Evolutionary conservation across 2,113 vertebrate species (phyloP).

Genomic region (Hoplias malabaricus): DNA sequence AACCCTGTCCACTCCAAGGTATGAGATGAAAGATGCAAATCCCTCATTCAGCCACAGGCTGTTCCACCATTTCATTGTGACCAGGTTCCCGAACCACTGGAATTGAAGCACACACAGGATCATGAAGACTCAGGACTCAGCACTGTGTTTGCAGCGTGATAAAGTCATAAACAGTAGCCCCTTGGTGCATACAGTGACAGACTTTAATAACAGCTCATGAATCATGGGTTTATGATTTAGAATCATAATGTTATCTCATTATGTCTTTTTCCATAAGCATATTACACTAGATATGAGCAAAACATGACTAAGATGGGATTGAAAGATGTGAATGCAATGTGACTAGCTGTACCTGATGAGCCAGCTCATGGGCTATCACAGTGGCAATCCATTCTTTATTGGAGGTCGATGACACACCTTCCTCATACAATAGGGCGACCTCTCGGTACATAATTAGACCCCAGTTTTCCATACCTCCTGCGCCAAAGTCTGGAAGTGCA

Average conservation of each 20-base stretch:
- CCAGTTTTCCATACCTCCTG: conserved; percentile 74
- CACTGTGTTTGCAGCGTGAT: neutral
- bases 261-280: neutral
- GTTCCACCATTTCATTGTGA: conserved; percentile 93
- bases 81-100: conserved; percentile 96
- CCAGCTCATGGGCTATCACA: conserved; percentile 70
- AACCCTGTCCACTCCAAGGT: conserved; percentile 64
- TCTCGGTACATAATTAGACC: conserved; percentile 73
- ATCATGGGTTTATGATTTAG: neutral
- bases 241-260: neutral
- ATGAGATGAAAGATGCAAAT: conserved; percentile 84
- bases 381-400: conserved; percentile 59
- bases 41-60: conserved; percentile 93
- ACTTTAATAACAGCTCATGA: neutral
- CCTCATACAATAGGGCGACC: conserved; percentile 61
- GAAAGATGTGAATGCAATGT: neutral
- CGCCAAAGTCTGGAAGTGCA: conserved; percentile 68
- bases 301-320: neutral
- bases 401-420: conserved; percentile 57
- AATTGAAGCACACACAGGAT: neutral
- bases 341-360: conserved; percentile 71
- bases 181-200: neutral
- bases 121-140: neutral
- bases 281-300: neutral
- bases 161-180: neutral